phyloP scores from a whole-genome alignment of 2,888 invertebrate species.

The Cheilosia pagana region DNA sequence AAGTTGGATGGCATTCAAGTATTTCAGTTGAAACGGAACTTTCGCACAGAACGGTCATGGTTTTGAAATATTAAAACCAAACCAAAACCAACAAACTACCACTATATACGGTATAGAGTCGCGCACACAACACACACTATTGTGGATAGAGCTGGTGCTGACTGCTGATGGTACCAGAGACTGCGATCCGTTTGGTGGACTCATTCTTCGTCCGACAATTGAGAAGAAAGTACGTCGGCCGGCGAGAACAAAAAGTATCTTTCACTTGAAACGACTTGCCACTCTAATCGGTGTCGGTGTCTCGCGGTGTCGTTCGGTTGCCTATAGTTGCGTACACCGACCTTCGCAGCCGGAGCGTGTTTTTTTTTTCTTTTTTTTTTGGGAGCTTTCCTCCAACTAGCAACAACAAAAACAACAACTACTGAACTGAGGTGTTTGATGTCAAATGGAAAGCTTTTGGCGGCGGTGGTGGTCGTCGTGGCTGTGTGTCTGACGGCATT shows the following conservation, averaged over 20 bases:
- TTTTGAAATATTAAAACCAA: constrained; percentile 52
- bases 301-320: constrained; percentile 71
- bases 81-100: constrained; percentile 12
- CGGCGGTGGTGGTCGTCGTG: constrained; percentile 24
- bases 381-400: constrained; percentile 47
- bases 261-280: constrained; percentile 25
- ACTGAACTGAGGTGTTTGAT: constrained; percentile 40
- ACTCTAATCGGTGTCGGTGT: constrained; percentile 66
- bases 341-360: constrained; percentile 64
- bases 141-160: constrained; percentile 28
- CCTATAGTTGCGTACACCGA: constrained; percentile 74
- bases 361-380: constrained; percentile 9
- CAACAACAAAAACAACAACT: neutral
- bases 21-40: constrained; percentile 83
- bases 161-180: constrained; percentile 39
- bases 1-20: constrained; percentile 78
- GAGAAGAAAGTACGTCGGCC: constrained; percentile 54
- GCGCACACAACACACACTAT: constrained; percentile 1
- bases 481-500: constrained; percentile 65
- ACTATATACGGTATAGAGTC: neutral
- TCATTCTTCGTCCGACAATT: constrained; percentile 63
- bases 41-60: constrained; percentile 81
- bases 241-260: constrained; percentile 36
- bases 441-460: constrained; percentile 67
- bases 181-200: constrained; percentile 34